Evolutionary conservation across 2,797 vertebrate genomes (phyloP).

Genomic region (Enteromius thamalakanensis): DNA sequence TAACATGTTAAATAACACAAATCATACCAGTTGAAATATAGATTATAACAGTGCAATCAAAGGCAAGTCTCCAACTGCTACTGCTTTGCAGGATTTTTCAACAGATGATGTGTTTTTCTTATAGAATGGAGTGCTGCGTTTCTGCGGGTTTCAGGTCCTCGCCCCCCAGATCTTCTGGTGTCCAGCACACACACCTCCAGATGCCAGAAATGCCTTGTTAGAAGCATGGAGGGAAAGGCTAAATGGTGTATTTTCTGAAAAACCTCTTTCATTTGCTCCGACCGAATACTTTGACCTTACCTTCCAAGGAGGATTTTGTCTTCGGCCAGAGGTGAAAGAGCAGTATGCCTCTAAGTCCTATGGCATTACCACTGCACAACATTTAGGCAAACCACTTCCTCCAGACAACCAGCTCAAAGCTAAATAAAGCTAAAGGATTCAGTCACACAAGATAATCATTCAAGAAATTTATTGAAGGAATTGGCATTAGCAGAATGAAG

Average conservation of each 20-base stretch:
- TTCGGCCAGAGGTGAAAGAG: constrained; percentile 71
- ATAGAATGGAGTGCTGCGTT: constrained; percentile 86
- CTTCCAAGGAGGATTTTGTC: constrained; percentile 75
- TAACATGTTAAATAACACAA: background rate
- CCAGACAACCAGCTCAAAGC: constrained; percentile 78
- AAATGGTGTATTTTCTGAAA: constrained; percentile 76
- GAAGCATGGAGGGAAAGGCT: constrained; percentile 79
- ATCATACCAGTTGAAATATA: background rate
- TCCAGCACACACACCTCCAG: constrained; percentile 63
- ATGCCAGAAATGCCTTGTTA: constrained; percentile 73
- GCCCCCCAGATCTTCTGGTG: constrained; percentile 87
- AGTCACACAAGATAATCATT: too few species aligned
- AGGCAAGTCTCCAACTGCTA: background rate
- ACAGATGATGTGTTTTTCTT: background rate
- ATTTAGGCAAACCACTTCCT: constrained; percentile 83
- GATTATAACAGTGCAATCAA: background rate
- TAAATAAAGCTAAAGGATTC: background rate
- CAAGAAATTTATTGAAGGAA: background rate
- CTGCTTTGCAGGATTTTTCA: background rate
- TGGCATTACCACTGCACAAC: constrained; percentile 84
- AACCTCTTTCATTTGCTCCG: constrained; percentile 80
- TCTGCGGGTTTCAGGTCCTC: constrained; percentile 87
- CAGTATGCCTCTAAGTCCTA: constrained; percentile 58
- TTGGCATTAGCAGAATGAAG: background rate
- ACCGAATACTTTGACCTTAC: constrained; percentile 80